Evolutionary conservation across 64 coral and sea anemone genomes (phyloP), one percentile per base, ranked within the genome.

Genomic region (Montipora cactus): DNA sequence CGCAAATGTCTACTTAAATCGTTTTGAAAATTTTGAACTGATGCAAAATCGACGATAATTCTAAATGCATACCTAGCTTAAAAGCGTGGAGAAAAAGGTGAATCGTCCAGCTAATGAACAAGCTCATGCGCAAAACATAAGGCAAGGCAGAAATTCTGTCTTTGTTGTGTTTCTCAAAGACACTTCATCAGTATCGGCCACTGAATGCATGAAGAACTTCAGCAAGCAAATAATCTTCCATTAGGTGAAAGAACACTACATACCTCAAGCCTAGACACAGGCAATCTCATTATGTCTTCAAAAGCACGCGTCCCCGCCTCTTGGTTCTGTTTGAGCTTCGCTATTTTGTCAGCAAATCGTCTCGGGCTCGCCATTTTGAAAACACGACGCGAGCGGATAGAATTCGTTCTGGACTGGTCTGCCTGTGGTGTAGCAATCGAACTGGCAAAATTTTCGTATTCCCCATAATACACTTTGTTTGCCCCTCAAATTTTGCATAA

Each of bases 291-390:
- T 77, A 97, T 91, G 77, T 97, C 81, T 73, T 97, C 95, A 90
- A 94, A 97, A 79, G 92, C 93, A 59, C 95, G 92, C 55, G 89
- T 97, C 80, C 91, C 95, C 49, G 94, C 95, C n/a, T 89, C 92
- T 73, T 94, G 87, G 64, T 92, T 91, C 52, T 94, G 92, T 47
- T 91, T 97, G 73, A 94, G 95, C 87, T 91, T 62, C 71, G 95
- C 95, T 58, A 97, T 97, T 94, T 97, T 97, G 87, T 97, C 95
- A 13, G 87, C 93, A 94, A 97, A 97, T 94, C 94, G 94, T 76
- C 95, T 94, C 57, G 95, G 95, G 89, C 88, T 89, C 92, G 95
- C 95, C 95, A 97, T 97, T 45, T 94, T 97, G 92, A 87, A 96
- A 96, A 64, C 14, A 14, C 13, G 14, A 12, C 8, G 13, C 53